phyloP scores from a whole-genome alignment of 2,113 vertebrate genomes.

The Amazona guildingii region DNA sequence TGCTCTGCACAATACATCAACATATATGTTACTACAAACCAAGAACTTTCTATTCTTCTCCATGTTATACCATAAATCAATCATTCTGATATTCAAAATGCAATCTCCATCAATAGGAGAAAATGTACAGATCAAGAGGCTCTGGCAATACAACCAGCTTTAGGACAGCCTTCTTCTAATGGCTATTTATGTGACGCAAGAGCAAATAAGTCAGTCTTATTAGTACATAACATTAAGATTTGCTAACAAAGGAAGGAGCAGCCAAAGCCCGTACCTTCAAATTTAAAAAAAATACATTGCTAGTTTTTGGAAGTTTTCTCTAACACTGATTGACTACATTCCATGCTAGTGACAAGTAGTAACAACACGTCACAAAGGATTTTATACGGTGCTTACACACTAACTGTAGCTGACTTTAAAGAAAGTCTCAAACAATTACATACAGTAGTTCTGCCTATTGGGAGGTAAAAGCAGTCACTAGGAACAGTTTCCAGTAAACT shows the following conservation, averaged over 20 bases:
- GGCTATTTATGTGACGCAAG: neutral
- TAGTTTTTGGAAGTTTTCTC: neutral
- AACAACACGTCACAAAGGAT: neutral
- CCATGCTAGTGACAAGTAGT: neutral
- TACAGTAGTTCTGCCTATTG: neutral
- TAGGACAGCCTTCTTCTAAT: neutral
- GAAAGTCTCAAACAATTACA: neutral
- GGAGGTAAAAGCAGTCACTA: neutral
- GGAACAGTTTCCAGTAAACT: neutral
- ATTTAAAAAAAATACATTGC: neutral
- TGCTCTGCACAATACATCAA: neutral
- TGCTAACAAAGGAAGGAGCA: neutral
- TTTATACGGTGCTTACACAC: neutral
- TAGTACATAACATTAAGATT: neutral
- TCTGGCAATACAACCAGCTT: neutral
- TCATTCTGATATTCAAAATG: neutral
- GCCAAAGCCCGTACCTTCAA: neutral
- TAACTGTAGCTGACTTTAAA: neutral
- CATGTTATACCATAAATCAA: neutral
- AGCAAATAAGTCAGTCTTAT: neutral
- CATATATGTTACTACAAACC: neutral
- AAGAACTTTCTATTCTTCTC: neutral
- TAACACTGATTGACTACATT: neutral
- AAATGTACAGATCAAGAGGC: neutral
- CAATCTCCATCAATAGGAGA: neutral